Base-by-base conservation (phyloP, 2,797 vertebrate genomes). In the Xyrichtys novacula region DNA sequence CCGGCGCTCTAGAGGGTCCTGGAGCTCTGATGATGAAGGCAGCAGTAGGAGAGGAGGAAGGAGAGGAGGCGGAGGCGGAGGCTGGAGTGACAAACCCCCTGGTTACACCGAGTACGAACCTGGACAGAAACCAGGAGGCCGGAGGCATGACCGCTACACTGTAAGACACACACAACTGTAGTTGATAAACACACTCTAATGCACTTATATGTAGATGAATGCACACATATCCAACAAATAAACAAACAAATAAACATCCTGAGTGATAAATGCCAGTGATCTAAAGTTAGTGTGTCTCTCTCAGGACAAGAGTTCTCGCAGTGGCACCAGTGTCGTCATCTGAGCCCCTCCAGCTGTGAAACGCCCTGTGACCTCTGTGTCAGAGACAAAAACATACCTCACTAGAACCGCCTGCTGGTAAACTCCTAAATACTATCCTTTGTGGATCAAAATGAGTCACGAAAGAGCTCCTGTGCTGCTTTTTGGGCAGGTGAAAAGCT, bases 321-420 rank as follows among this genome's bases (percentile, higher is more conserved):
- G 95, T 76, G 97, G 94, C 72, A 95, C 89, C 84, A 98, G 95
- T 64, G 76, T 97, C 76, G 87, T 98, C 90, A 96, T 98, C 89
- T 93, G 85, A 91, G 11, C 20, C 56, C 48, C 10, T 36, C 48
- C 74, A 23, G 74, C 79, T 80, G 81, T 66, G 65, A 88, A 83
- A 75, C 36, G 11, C 48, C 57, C 65, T 72, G 42, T 54, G 57
- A 84, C 74, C 58, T 88, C 76, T 70, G 74, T 64, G 57, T 69
- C 55, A 57, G 63, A 76, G 54, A 73, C 55, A 65, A 28, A 39
- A 47, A 65, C 70, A n/a, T n/a, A 58, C 50, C 58, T 74, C 77
- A 71, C 23, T 50, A 49, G 26, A 74, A 74, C 16, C 46, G 49
- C 62, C 42, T 49, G 9, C 28, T 61, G 62, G 55, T 75, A 76